A percentile compares a stretch with the other conserved stretches of the same genome.
phyloP scores from a whole-genome alignment of 1,140 invertebrate species.

The Drosophila aff. region DNA sequence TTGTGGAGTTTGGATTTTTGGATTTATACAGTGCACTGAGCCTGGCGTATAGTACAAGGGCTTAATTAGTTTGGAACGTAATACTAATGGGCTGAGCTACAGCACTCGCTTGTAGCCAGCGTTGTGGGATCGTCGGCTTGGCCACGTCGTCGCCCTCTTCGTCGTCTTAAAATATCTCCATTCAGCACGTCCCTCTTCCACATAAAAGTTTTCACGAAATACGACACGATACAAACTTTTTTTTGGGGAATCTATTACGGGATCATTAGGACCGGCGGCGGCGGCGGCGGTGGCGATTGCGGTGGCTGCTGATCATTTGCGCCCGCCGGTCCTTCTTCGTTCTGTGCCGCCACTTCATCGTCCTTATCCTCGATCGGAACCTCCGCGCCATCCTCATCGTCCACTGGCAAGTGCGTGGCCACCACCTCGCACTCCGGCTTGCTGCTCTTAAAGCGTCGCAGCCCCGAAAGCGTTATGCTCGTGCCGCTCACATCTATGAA shows the following conservation, averaged over 20 bases:
- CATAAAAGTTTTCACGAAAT: conserved; percentile 17
- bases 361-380: conserved; percentile 11
- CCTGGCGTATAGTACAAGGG: conserved; percentile 44
- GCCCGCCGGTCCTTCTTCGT: conserved; percentile 7
- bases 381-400: background rate
- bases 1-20: conserved; percentile 18
- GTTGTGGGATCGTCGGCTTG: conserved; percentile 45
- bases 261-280: conserved; percentile 7
- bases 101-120: conserved; percentile 51
- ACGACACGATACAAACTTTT: conserved; percentile 20
- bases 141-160: conserved; percentile 32
- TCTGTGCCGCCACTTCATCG: background rate
- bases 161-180: conserved; percentile 20
- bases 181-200: conserved; percentile 22
- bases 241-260: conserved; percentile 10
- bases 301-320: conserved; percentile 11
- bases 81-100: conserved; percentile 46
- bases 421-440: conserved; percentile 86
- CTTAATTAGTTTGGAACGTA: conserved; percentile 24
- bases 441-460: conserved; percentile 86
- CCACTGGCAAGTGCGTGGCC: conserved; percentile 81
- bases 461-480: conserved; percentile 86
- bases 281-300: conserved; percentile 14
- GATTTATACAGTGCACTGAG: conserved; percentile 61
- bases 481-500: conserved; percentile 88